Evolutionary conservation across 2,888 invertebrate genomes (phyloP).

Genomic region (Campaea margaritaria): DNA sequence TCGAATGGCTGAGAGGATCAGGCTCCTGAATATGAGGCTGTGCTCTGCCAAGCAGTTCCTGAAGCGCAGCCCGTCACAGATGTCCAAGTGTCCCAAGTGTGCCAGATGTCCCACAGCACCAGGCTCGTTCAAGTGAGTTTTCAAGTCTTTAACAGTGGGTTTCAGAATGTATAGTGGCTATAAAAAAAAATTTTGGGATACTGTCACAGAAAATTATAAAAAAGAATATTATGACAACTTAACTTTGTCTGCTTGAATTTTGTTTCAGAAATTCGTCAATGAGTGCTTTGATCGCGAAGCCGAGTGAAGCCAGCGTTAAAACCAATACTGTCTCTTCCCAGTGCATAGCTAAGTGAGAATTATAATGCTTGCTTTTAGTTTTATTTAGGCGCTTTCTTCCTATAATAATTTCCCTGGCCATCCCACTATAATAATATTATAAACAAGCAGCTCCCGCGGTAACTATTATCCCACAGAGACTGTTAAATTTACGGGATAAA

Average conservation of each 20-base stretch:
- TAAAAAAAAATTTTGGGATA: too few species aligned
- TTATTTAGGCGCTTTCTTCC: too few species aligned
- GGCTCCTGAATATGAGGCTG: conserved; percentile 64
- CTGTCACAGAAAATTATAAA: too few species aligned
- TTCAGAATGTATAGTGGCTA: too few species aligned
- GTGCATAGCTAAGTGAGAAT: conserved; percentile 47
- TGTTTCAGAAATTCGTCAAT: conserved; percentile 60
- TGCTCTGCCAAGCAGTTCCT: conserved; percentile 74
- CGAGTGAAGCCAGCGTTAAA: conserved; percentile 49
- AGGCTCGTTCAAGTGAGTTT: conserved; percentile 50
- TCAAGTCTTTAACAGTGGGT: too few species aligned
- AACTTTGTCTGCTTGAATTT: neutral
- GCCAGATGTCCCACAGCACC: conserved; percentile 29
- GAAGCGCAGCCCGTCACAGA: conserved; percentile 48
- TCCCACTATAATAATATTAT: too few species aligned
- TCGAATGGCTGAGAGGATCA: conserved; percentile 61
- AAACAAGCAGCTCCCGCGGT: too few species aligned
- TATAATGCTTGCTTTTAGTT: neutral
- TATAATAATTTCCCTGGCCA: too few species aligned
- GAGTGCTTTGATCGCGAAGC: conserved; percentile 52
- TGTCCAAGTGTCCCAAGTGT: conserved; percentile 26
- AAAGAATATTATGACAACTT: too few species aligned
- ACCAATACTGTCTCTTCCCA: conserved; percentile 49
- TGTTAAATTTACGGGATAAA: too few species aligned
- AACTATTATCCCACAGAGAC: too few species aligned